phyloP scores from a whole-genome alignment of 2,797 vertebrate species.

The Helostoma temminkii region DNA sequence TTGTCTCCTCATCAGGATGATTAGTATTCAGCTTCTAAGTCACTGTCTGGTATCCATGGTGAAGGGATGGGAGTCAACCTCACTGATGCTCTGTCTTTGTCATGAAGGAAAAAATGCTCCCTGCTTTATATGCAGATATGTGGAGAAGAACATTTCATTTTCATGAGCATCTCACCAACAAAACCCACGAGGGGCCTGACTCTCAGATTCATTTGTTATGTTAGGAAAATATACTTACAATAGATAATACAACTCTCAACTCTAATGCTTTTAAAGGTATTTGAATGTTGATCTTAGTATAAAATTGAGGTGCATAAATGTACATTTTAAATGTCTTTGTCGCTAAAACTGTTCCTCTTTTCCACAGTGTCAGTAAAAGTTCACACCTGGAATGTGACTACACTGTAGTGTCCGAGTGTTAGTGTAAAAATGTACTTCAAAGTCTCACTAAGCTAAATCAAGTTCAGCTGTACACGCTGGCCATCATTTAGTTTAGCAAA shows the following conservation, averaged over 20 bases:
- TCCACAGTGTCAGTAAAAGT: too few species aligned
- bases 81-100: constrained; percentile 58
- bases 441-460: too few species aligned
- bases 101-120: constrained; percentile 25
- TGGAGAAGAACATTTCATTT: constrained; percentile 30
- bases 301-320: too few species aligned
- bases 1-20: constrained; percentile 46
- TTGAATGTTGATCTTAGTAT: too few species aligned
- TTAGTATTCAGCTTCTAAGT: constrained; percentile 73
- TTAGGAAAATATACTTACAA: too few species aligned
- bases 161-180: constrained; percentile 20
- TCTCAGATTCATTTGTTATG: constrained; percentile 3
- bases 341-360: too few species aligned
- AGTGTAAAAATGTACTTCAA: too few species aligned
- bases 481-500: too few species aligned
- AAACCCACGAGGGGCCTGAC: neutral
- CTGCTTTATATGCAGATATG: constrained; percentile 56
- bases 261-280: neutral
- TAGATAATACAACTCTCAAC: neutral
- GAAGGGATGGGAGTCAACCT: constrained; percentile 70
- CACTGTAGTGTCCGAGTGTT: too few species aligned
- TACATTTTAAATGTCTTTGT: too few species aligned
- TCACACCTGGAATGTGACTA: too few species aligned
- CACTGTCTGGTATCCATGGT: constrained; percentile 78
- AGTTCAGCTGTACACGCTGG: too few species aligned